phyloP scores from a whole-genome alignment of 2,797 vertebrate genomes.

The Agapornis canus region DNA sequence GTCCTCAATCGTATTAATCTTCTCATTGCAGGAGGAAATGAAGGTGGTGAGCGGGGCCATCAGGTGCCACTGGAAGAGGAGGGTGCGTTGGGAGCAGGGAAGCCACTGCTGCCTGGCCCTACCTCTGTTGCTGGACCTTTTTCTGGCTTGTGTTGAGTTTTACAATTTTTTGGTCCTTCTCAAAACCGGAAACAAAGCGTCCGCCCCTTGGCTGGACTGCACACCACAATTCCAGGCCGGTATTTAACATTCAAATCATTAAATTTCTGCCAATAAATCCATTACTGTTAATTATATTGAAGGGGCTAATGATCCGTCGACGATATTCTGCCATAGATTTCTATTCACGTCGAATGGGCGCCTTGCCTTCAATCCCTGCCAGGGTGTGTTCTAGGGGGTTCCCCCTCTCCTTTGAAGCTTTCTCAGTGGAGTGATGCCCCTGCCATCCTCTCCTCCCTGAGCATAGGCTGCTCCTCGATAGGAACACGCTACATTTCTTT shows the following conservation, averaged over 20 bases:
- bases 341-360: neutral
- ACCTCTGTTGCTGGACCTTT: neutral
- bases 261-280: slow-evolving; percentile 74
- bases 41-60: slow-evolving; percentile 38
- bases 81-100: neutral
- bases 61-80: slow-evolving; percentile 54
- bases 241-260: slow-evolving; percentile 69
- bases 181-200: neutral
- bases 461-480: slow-evolving; percentile 75
- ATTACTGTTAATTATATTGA: slow-evolving; percentile 79
- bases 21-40: slow-evolving; percentile 76
- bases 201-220: neutral
- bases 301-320: slow-evolving; percentile 67
- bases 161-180: neutral
- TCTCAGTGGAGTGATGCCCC: neutral
- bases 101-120: neutral
- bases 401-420: neutral
- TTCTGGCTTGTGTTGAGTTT: neutral
- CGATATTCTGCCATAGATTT: slow-evolving; percentile 67
- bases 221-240: slow-evolving; percentile 16
- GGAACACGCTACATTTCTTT: slow-evolving; percentile 80
- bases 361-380: neutral
- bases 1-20: slow-evolving; percentile 76
- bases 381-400: accelerated
- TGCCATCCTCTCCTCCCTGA: slow-evolving; percentile 56